Base-by-base conservation (phyloP, 2,888 invertebrate species). In the Oithona nana region DNA sequence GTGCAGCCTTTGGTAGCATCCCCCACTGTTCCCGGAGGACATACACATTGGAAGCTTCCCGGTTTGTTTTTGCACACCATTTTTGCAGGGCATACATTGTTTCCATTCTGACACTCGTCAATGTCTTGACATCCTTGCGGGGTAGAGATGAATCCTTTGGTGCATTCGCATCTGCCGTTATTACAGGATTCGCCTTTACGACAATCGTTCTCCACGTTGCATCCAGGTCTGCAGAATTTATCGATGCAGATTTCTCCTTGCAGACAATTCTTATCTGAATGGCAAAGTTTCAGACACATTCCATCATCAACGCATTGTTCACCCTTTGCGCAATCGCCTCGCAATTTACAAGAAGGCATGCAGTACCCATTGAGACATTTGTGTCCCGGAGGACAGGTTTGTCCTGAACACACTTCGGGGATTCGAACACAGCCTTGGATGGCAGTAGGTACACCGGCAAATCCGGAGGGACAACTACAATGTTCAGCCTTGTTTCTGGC, bases 371-470 rank as follows among this genome's bases (percentile, higher is more conserved):
- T 82, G 51, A 84, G 81, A 70, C 92, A 92, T 75, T 82, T 79
- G 68, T 87, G 84, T 58, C 82, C 81, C 3, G 28, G 22, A 28
- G 56, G 31, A 16, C 64, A 59, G 20, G 64, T 63, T 28, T 48
- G 57, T 4, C 61, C 60, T 11, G 86, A 84, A 69, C 92, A 92
- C 67, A 87, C 82, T 57, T 79, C 78, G 48, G 88, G 83, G 63
- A 85, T 82, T 67, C 92, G 77, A 4, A 89, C 83, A 70, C 92
- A 92, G 3, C 89, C 89, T 73, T 89, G 87, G 71, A 89, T 83
- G 0, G 90, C 83, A 20, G 83, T 84, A 20, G 89, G 88, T 70
- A 86, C 86, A 1, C 87, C 88, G 72, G 85, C 83, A 71, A 92
- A 92, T 31, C 88, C 88, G 59, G 80, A 76, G 0, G 88, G 88